Percentiles rank a stretch among this genome's conserved stretches.
These are phyloP conservation scores for Penaeus chinensis DNA, from an alignment of 1,140 invertebrate genomes.

Conservation along the genomic window DNA sequence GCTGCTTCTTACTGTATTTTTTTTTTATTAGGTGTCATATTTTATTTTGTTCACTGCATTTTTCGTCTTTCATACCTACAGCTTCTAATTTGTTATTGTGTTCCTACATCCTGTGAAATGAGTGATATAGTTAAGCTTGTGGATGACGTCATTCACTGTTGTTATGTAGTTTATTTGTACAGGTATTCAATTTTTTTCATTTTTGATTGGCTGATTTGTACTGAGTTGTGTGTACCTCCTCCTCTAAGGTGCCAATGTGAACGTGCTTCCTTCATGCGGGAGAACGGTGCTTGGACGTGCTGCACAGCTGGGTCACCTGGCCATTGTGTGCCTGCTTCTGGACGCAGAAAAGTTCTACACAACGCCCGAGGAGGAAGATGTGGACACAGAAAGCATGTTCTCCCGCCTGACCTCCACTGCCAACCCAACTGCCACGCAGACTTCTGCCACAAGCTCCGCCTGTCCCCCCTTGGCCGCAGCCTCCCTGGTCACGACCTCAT, in stretches of 20 bases:
- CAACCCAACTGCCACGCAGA: not conserved
- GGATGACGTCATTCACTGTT: too few species aligned
- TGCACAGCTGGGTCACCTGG: conserved; percentile 69
- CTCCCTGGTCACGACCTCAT: too few species aligned
- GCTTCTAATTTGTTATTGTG: too few species aligned
- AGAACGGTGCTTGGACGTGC: conserved; percentile 70
- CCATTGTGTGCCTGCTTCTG: conserved; percentile 68
- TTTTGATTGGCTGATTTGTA: not conserved
- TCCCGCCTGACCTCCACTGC: conserved; percentile 1
- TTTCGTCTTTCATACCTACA: too few species aligned
- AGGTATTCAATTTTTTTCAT: not conserved
- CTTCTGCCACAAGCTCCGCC: too few species aligned
- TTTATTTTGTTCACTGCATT: not conserved
- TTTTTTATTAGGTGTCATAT: not conserved
- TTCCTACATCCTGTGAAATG: too few species aligned
- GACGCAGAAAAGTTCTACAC: conserved; percentile 65
- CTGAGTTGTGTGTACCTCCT: conserved; percentile 41
- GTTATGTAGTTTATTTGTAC: not conserved
- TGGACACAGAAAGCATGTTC: conserved; percentile 43
- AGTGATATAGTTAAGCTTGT: too few species aligned
- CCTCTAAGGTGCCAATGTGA: conserved; percentile 69
- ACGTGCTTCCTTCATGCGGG: conserved; percentile 69
- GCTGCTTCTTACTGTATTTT: too few species aligned
- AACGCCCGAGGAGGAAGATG: conserved; percentile 62
- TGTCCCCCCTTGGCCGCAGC: too few species aligned